A percentile compares a stretch with the other conserved stretches of the same genome.
Evolutionary conservation across 2,888 invertebrate species (phyloP).

Genomic region (Rhopalosiphum nymphaeae): DNA sequence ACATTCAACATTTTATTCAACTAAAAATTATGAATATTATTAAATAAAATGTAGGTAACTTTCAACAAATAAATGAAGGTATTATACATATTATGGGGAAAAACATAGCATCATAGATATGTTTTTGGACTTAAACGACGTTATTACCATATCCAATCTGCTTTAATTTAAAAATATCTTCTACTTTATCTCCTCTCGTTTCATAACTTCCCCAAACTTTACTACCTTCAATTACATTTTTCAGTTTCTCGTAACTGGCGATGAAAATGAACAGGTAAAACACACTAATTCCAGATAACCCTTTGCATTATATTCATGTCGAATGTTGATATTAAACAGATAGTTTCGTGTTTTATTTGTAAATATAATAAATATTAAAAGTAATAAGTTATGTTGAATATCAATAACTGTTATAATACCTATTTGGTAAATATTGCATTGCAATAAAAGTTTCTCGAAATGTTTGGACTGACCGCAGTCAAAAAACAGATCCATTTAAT

Average conservation of each 20-base stretch:
- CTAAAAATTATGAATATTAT: background rate
- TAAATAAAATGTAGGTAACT: background rate
- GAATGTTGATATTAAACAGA: background rate
- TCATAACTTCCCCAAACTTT: background rate
- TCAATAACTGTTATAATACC: background rate
- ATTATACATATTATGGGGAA: background rate
- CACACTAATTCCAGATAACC: background rate
- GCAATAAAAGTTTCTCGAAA: background rate
- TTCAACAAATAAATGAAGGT: background rate
- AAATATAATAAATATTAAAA: too few species aligned
- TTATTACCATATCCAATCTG: background rate
- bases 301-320: background rate
- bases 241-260: background rate
- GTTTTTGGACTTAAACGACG: background rate
- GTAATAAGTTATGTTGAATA: background rate
- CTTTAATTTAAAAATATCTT: background rate
- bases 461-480: background rate
- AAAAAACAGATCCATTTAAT: background rate
- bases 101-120: background rate
- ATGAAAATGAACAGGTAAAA: background rate
- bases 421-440: too few species aligned
- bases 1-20: background rate
- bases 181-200: background rate
- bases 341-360: background rate
- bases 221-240: background rate